A percentile compares a stretch with the other conserved stretches of the same genome.
Conservation (phyloP, 2,797 vertebrate species). For the Nasua narica region DNA sequence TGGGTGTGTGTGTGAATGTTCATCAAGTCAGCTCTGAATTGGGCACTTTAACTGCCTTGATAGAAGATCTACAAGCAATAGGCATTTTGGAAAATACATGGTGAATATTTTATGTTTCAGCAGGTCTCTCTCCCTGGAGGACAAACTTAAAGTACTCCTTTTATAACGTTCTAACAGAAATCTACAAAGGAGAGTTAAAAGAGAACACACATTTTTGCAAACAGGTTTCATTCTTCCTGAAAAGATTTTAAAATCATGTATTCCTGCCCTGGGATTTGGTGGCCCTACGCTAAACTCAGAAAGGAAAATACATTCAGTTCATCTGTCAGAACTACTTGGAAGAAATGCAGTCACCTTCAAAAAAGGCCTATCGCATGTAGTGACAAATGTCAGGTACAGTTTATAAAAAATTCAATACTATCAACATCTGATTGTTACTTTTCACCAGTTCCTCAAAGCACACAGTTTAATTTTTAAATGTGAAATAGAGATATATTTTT, state of each 20-base stretch:
- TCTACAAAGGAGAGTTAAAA: constrained; percentile 47
- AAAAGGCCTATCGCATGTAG: neutral
- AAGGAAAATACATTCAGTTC: constrained; percentile 43
- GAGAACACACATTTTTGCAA: constrained; percentile 52
- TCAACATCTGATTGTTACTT: constrained; percentile 25
- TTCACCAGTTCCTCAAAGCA: constrained; percentile 37
- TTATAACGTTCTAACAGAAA: constrained; percentile 56
- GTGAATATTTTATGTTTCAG: constrained; percentile 48
- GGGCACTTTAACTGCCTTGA: neutral
- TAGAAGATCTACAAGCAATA: neutral
- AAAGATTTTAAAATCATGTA: constrained; percentile 56
- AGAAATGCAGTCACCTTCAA: constrained; percentile 39
- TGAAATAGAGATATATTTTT: constrained; percentile 8
- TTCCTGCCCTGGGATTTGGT: constrained; percentile 46
- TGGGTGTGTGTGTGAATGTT: neutral
- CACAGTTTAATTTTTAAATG: constrained; percentile 46
- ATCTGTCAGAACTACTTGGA: constrained; percentile 43
- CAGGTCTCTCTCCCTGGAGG: neutral
- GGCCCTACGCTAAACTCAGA: neutral
- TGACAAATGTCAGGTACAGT: neutral
- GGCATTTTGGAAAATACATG: constrained; percentile 44
- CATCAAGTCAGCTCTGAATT: neutral
- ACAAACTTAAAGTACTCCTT: constrained; percentile 39
- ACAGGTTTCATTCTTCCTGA: constrained; percentile 49
- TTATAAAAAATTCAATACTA: constrained; percentile 46